Conservation (phyloP, 2,797 vertebrate genomes). For the Arrhamphus sclerolepis region DNA sequence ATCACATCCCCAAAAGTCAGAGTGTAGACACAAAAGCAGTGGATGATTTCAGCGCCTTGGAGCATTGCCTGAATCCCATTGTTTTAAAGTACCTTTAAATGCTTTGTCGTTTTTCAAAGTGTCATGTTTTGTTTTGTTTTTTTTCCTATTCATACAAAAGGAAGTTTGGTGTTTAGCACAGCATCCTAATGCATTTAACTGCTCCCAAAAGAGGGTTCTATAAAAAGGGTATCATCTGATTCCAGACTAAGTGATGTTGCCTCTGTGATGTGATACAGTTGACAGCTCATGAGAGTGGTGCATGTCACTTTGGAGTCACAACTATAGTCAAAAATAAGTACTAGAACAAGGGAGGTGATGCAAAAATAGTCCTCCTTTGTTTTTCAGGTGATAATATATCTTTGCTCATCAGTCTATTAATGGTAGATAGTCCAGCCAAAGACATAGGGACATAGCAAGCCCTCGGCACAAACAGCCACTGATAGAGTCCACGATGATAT, state of each 20-base stretch:
- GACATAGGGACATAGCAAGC: conserved; percentile 25
- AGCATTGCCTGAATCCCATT: conserved; percentile 76
- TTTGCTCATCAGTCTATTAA: conserved; percentile 2
- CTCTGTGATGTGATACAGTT: conserved; percentile 53
- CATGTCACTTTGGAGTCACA: conserved; percentile 46
- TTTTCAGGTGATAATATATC: conserved; percentile 19
- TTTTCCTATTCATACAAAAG: conserved; percentile 66
- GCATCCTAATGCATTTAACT: conserved; percentile 77
- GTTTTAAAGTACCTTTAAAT: conserved; percentile 81
- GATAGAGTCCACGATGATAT: conserved; percentile 39
- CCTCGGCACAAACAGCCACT: conserved; percentile 45
- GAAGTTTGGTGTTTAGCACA: conserved; percentile 77
- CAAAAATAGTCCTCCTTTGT: conserved; percentile 17
- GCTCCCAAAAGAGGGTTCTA: conserved; percentile 71
- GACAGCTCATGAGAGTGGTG: conserved; percentile 59
- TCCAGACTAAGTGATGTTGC: conserved; percentile 60
- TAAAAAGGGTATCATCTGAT: conserved; percentile 69
- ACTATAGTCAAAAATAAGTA: conserved; percentile 44
- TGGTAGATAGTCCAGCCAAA: conserved; percentile 14
- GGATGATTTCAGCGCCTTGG: conserved; percentile 72
- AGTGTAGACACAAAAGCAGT: conserved; percentile 74
- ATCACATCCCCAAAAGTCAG: conserved; percentile 60
- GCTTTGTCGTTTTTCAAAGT: conserved; percentile 75
- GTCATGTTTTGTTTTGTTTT: conserved; percentile 32
- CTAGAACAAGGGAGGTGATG: conserved; percentile 35